Evolutionary conservation across 2,113 vertebrate genomes (phyloP).

Genomic region (Pseudolaguvia tuberculata): DNA sequence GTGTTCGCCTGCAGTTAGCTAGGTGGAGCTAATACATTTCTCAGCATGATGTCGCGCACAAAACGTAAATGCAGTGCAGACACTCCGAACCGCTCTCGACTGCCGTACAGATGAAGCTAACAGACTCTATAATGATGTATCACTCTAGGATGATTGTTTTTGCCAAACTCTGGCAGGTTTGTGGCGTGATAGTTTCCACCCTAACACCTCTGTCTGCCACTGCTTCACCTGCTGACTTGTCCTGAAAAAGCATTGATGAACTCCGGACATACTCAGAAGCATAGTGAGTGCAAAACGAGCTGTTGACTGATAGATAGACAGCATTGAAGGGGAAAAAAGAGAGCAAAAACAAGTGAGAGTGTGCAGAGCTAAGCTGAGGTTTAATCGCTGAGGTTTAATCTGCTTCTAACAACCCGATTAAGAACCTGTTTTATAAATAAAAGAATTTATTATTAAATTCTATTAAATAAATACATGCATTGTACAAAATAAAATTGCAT

Average conservation of each 20-base stretch:
- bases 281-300: conserved; percentile 11
- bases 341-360: conserved; percentile 12
- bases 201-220: conserved; percentile 33
- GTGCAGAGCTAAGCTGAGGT: conserved; percentile 1
- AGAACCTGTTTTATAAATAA: too few species aligned
- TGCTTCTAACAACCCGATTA: too few species aligned
- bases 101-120: neutral
- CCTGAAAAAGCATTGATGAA: conserved; percentile 14
- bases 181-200: conserved; percentile 8
- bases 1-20: conserved; percentile 9
- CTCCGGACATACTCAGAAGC: conserved; percentile 5
- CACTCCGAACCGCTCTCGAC: conserved; percentile 3
- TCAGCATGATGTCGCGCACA: neutral
- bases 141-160: conserved; percentile 31
- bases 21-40: conserved; percentile 24
- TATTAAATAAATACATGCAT: too few species aligned
- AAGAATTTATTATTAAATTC: too few species aligned
- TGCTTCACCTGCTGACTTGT: conserved; percentile 34
- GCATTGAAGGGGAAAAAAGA: conserved; percentile 23
- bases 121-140: conserved; percentile 34
- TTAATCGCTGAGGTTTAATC: neutral
- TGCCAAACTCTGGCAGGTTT: conserved; percentile 17
- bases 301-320: conserved; percentile 48
- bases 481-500: too few species aligned
- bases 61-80: conserved; percentile 8